Evolutionary conservation across 2,888 invertebrate genomes (phyloP), one percentile per base, ranked within the genome.

Genomic region (Abrostola triplasia): DNA sequence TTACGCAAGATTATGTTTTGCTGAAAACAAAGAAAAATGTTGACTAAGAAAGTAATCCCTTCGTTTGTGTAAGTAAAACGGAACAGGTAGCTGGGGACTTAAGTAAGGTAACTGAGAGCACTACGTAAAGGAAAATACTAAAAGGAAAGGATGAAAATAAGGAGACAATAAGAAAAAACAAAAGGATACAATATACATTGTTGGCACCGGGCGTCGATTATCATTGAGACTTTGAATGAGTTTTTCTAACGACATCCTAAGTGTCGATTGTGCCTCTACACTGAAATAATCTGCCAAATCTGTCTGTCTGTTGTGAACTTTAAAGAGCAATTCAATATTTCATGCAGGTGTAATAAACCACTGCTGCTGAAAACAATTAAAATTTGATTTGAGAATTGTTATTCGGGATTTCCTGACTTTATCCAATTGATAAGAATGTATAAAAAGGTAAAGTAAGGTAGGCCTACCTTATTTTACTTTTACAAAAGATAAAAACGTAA

Each of bases 1-100:
- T 37, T 40, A 13, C n/a, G 11, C 44, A 36, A 38, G 9, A 65
- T 55, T 47, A 49, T 38, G 40, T 6, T 42, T 36, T 12, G 40
- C 48, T 38, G 24, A 48, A 67, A 56, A 49, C 11, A 41, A 60
- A 62, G 12, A 13, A 48, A 59, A 57, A 52, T 50, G 35, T 41
- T 38, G 40, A 35, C 9, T 38, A 38, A 48, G 51, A 55, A 60
- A 56, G 36, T 53, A 67, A 67, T 62, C 44, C 37, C 56, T 62
- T 36, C 48, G 35, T 56, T 49, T 24, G 12, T 47, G 36, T 56
- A 48, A 36, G 55, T 47, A 55, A 44, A 47, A 49, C 49, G 36
- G 36, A 49, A 49, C 49, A 36, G 37, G 5, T 62, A 53, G 53
- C 40, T 13, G 24, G 38, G 67, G 56, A 62, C 38, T 49, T 36